Percentiles rank a stretch among this genome's conserved stretches.
Conservation (phyloP, 1,140 invertebrate genomes). For the Halictus rubicundus region DNA sequence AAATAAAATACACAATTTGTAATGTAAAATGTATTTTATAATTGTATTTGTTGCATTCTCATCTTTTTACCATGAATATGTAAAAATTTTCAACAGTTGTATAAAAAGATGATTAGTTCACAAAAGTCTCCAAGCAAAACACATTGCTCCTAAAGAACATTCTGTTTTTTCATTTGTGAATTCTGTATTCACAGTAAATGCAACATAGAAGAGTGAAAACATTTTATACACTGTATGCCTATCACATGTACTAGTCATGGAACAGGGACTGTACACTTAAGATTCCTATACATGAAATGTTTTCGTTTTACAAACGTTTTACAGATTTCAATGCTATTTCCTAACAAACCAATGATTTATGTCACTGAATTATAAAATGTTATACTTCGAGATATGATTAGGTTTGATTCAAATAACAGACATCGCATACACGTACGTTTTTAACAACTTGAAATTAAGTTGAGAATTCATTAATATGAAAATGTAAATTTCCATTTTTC, state of each 20-base stretch:
- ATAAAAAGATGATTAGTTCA: conserved; percentile 36
- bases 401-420: neutral
- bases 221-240: conserved; percentile 11
- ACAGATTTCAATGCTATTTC: neutral
- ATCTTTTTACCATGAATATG: conserved; percentile 27
- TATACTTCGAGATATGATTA: conserved; percentile 18
- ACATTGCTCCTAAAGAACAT: conserved; percentile 6
- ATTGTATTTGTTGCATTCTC: conserved; percentile 12
- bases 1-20: conserved; percentile 35
- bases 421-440: neutral
- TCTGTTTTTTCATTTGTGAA: conserved; percentile 7
- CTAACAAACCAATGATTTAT: neutral
- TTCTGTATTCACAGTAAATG: conserved; percentile 35
- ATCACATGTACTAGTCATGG: neutral
- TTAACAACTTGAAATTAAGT: no score
- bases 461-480: no score
- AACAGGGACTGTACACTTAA: neutral
- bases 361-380: neutral
- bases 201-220: conserved; percentile 26
- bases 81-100: conserved; percentile 43
- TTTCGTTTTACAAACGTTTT: conserved; percentile 8
- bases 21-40: conserved; percentile 55
- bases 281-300: neutral
- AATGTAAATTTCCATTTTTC: no score
- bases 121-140: conserved; percentile 28